Evolutionary conservation across 1,140 invertebrate species (phyloP).

Genomic region (Popillia japonica): DNA sequence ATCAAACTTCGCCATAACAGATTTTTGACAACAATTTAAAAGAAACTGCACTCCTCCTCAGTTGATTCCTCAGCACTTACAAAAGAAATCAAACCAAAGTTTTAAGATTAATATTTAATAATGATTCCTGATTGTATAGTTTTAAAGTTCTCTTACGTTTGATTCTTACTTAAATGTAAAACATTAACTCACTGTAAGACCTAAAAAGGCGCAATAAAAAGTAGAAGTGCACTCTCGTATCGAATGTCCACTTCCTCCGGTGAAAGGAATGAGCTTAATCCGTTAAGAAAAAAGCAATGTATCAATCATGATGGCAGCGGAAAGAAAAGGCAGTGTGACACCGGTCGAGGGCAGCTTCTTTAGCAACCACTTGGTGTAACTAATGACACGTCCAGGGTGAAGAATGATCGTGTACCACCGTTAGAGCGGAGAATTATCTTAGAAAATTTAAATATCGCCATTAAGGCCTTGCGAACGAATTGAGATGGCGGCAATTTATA

Average conservation of each 20-base stretch:
- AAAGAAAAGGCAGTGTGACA: constrained; percentile 46
- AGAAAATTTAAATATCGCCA: constrained; percentile 40
- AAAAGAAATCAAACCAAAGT: too few relatives aligned
- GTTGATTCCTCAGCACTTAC: too few relatives aligned
- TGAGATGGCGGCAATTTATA: constrained; percentile 17
- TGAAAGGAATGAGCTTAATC: constrained; percentile 37
- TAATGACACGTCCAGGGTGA: constrained; percentile 48
- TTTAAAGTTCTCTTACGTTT: background rate
- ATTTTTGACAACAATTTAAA: too few relatives aligned
- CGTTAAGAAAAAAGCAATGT: constrained; percentile 42
- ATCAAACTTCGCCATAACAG: too few relatives aligned
- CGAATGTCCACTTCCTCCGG: constrained; percentile 37
- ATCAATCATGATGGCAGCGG: constrained; percentile 47
- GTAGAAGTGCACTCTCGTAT: constrained; percentile 15
- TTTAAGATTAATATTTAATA: too few relatives aligned
- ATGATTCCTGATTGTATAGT: too few relatives aligned
- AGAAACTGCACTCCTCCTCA: too few relatives aligned
- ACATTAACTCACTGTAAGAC: constrained; percentile 6
- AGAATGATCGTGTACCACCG: constrained; percentile 42
- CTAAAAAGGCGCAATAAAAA: constrained; percentile 18
- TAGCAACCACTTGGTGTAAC: constrained; percentile 49
- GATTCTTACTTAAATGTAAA: background rate
- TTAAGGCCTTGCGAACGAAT: constrained; percentile 11
- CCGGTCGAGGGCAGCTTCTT: constrained; percentile 49
- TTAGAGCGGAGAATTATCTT: constrained; percentile 38